Conservation (phyloP, 1,140 invertebrate genomes). For the Campoletis sonorensis region DNA sequence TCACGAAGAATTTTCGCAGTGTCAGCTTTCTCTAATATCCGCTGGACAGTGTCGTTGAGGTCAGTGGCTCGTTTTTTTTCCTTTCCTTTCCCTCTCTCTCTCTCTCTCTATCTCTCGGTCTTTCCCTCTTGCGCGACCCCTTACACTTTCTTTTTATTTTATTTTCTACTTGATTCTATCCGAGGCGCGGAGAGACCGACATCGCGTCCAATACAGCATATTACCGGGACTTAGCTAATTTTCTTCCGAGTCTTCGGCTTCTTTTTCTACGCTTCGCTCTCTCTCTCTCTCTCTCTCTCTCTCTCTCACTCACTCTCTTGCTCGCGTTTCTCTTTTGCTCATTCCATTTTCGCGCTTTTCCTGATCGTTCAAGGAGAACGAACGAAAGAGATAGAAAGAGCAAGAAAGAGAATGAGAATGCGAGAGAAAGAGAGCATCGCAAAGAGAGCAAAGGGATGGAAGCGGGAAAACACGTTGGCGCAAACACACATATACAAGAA, state of each 20-base stretch:
- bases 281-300: too few relatives aligned
- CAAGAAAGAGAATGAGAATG: constrained; percentile 38
- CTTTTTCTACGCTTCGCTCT: constrained; percentile 35
- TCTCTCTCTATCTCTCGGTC: not conserved
- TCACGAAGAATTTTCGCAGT: constrained; percentile 14
- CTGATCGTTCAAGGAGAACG: constrained; percentile 42
- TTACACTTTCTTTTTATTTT: not conserved
- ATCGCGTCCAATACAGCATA: constrained; percentile 66
- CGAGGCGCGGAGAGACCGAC: constrained; percentile 52
- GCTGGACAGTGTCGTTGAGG: constrained; percentile 27
- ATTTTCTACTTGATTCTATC: constrained; percentile 30
- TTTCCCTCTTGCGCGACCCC: not conserved
- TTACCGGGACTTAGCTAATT: constrained; percentile 69
- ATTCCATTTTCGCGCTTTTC: constrained; percentile 29
- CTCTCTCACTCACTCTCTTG: constrained; percentile 37
- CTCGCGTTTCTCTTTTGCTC: constrained; percentile 35
- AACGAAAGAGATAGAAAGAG: constrained; percentile 31
- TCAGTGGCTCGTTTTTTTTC: constrained; percentile 20
- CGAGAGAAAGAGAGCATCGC: constrained; percentile 42
- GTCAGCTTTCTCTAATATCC: constrained; percentile 43
- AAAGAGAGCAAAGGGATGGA: constrained; percentile 44
- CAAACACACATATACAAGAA: not conserved
- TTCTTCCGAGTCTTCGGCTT: constrained; percentile 52
- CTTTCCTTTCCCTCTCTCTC: not conserved
- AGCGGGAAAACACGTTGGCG: constrained; percentile 22